Conservation (phyloP, 2,888 invertebrate genomes). For the Nemapogon koenigi region DNA sequence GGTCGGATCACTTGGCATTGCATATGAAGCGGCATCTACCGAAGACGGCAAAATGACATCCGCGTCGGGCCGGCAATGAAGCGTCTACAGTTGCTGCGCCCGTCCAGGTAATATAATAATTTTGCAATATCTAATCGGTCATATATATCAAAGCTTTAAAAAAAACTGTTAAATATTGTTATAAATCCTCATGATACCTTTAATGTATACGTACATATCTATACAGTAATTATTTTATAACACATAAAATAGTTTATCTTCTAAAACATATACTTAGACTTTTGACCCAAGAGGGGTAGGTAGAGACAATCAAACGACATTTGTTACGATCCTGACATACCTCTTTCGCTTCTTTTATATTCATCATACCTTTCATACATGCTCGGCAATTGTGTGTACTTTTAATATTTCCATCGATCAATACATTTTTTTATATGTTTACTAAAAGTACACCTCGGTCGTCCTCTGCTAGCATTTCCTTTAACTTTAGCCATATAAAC, state of each 20-base stretch:
- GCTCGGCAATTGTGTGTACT: too few species aligned
- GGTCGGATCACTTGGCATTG: conserved; percentile 93
- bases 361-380: too few species aligned
- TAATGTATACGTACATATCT: background rate
- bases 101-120: conserved; percentile 31
- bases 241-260: background rate
- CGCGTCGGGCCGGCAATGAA: conserved; percentile 52
- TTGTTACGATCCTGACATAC: too few species aligned
- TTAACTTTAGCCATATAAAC: too few species aligned
- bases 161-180: background rate
- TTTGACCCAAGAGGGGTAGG: too few species aligned
- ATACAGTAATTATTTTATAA: background rate
- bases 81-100: conserved; percentile 37
- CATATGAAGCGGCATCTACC: conserved; percentile 97
- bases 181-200: background rate
- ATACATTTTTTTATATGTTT: too few species aligned
- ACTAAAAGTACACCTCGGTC: too few species aligned
- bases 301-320: too few species aligned
- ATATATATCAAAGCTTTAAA: conserved; percentile 1
- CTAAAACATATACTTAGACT: background rate
- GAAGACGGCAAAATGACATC: conserved; percentile 77
- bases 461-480: too few species aligned
- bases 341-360: too few species aligned
- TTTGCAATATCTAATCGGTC: too few species aligned
- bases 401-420: too few species aligned